Percentiles rank a stretch among this genome's conserved stretches.
Evolutionary conservation across 2,888 invertebrate species (phyloP).

Genomic region (Rhopalosiphum nymphaeae): DNA sequence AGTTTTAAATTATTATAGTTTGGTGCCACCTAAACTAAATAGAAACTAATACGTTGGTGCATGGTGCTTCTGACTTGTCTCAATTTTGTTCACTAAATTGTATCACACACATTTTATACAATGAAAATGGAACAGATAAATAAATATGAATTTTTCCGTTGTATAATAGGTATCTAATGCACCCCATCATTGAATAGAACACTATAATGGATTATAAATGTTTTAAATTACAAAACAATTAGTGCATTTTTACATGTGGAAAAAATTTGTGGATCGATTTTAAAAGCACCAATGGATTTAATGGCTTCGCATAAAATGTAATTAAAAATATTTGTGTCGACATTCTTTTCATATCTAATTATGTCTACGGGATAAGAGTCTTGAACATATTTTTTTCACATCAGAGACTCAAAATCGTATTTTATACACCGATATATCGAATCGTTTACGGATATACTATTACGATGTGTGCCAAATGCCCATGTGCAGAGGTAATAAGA

Average conservation of each 20-base stretch:
- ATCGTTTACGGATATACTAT: background rate
- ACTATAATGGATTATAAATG: too few species aligned
- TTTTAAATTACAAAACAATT: background rate
- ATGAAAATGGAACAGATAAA: too few species aligned
- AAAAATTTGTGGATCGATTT: background rate
- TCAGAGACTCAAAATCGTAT: background rate
- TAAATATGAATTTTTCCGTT: too few species aligned
- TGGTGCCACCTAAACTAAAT: too few species aligned
- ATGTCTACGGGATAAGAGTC: background rate
- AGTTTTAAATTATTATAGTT: too few species aligned
- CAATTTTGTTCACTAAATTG: too few species aligned
- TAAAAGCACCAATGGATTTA: background rate
- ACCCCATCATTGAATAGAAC: too few species aligned
- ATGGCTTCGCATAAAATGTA: background rate
- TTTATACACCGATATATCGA: background rate
- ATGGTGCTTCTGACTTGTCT: too few species aligned
- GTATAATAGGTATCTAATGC: too few species aligned
- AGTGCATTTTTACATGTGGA: background rate
- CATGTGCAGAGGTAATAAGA: background rate
- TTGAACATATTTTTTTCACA: too few species aligned
- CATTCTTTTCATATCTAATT: background rate
- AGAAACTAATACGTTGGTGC: too few species aligned
- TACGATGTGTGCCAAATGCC: background rate
- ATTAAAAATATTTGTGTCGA: background rate
- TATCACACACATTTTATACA: too few species aligned